Percentiles rank a stretch among this genome's conserved stretches.
phyloP scores from a whole-genome alignment of 2,888 invertebrate species.

The Rotaria macrura region DNA sequence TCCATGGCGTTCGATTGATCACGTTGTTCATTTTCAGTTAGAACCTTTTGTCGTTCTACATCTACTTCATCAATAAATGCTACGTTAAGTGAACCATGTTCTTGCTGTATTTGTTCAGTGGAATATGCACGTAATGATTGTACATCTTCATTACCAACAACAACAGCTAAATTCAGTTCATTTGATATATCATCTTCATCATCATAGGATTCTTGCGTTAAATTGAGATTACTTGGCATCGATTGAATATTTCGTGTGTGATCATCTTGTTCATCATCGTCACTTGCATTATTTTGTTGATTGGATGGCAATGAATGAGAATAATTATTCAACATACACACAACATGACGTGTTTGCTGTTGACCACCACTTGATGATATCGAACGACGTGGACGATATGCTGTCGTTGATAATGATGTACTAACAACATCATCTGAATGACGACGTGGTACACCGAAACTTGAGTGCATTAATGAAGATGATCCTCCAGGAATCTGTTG shows the following conservation, averaged over 20 bases:
- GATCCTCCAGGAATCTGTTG: not conserved
- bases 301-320: not conserved
- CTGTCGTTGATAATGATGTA: not conserved
- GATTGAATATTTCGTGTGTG: not conserved
- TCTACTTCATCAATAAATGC: constrained; percentile 15
- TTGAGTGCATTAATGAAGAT: not conserved
- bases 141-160: not conserved
- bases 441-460: not conserved
- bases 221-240: not conserved
- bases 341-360: not conserved
- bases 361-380: not conserved
- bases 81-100: not conserved
- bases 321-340: constrained; percentile 4
- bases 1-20: not conserved
- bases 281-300: not conserved
- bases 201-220: not conserved
- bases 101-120: not conserved
- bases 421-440: constrained; percentile 13
- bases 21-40: not conserved
- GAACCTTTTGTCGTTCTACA: not conserved
- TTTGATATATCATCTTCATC: not conserved
- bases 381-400: constrained; percentile 2
- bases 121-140: constrained; percentile 10
- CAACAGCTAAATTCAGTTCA: constrained; percentile 16
- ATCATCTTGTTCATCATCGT: not conserved